phyloP scores from a whole-genome alignment of 2,797 vertebrate species.

The Tachyglossus aculeatus region DNA sequence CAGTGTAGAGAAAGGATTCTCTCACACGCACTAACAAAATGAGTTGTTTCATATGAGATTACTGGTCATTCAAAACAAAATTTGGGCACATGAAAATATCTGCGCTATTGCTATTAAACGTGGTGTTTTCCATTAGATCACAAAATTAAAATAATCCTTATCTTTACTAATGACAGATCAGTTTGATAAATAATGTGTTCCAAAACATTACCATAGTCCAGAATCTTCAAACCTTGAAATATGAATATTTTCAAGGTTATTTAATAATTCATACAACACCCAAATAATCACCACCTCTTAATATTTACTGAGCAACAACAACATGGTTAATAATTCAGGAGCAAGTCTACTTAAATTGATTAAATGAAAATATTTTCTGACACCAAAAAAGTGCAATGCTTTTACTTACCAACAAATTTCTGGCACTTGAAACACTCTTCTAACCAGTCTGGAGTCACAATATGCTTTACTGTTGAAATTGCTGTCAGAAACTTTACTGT shows the following conservation, averaged over 20 bases:
- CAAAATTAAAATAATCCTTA: too few relatives aligned
- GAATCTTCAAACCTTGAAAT: neutral
- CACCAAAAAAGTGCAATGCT: neutral
- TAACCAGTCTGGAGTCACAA: slow-evolving; percentile 93
- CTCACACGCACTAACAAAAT: too few relatives aligned
- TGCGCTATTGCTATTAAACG: too few relatives aligned
- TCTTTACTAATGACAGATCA: too few relatives aligned
- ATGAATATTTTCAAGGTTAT: neutral
- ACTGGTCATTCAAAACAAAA: too few relatives aligned
- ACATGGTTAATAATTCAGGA: neutral
- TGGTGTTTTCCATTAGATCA: neutral
- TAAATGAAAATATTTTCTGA: neutral
- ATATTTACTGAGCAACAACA: neutral
- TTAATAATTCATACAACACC: neutral
- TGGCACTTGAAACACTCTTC: slow-evolving; percentile 95
- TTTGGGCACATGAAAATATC: too few relatives aligned
- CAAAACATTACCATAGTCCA: neutral
- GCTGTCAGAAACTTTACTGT: slow-evolving; percentile 96
- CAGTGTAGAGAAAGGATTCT: too few relatives aligned
- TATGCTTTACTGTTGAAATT: slow-evolving; percentile 91
- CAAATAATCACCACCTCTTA: neutral
- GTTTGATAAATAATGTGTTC: too few relatives aligned
- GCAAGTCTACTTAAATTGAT: neutral
- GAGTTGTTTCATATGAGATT: too few relatives aligned
- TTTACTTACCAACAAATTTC: slow-evolving; percentile 87